These are phyloP conservation scores for Monomorium pharaonis DNA, from an alignment of 1,140 invertebrate genomes.

Conservation along the genomic window DNA sequence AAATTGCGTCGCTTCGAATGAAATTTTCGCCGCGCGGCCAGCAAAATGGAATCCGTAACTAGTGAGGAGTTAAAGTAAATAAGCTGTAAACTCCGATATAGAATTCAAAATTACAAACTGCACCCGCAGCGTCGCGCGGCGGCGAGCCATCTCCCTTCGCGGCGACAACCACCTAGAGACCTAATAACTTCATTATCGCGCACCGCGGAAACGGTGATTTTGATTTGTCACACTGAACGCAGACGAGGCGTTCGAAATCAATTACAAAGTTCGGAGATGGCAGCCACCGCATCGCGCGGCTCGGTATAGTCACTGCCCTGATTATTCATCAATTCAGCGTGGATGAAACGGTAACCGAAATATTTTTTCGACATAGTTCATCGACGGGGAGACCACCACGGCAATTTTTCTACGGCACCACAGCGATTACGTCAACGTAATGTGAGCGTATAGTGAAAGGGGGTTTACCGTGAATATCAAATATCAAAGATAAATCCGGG, in stretches of 20 bases:
- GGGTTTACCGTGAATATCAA: not conserved
- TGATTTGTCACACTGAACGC: conserved; percentile 69
- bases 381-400: not conserved
- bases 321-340: conserved; percentile 64
- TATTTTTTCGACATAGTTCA: conserved; percentile 42
- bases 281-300: conserved; percentile 50
- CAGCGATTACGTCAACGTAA: not conserved
- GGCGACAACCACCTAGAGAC: conserved; percentile 51
- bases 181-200: conserved; percentile 70
- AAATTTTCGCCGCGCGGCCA: not conserved
- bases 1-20: conserved; percentile 27
- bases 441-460: not conserved
- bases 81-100: conserved; percentile 50
- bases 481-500: not conserved
- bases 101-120: conserved; percentile 50
- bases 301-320: conserved; percentile 39
- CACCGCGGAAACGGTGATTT: conserved; percentile 70
- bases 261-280: conserved; percentile 68
- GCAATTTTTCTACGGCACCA: conserved; percentile 49
- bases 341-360: conserved; percentile 35
- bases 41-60: conserved; percentile 65
- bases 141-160: conserved; percentile 15
- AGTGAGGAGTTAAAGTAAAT: conserved; percentile 45
- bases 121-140: not conserved
- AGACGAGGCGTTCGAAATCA: conserved; percentile 68